phyloP scores from a whole-genome alignment of 2,888 invertebrate genomes.

The Sesia apiformis region DNA sequence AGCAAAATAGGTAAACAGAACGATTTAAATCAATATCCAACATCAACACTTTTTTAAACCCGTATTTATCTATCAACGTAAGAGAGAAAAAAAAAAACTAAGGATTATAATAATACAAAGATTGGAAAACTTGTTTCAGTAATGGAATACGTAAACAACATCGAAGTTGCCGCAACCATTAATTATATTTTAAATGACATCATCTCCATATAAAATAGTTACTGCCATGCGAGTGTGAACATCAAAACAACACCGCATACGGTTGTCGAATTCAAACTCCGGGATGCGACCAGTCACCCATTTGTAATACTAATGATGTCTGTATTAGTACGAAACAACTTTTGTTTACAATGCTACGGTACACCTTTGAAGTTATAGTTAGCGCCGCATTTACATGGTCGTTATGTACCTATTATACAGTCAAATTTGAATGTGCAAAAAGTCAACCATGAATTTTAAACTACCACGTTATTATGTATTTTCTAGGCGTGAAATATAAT shows the following conservation, averaged over 20 bases:
- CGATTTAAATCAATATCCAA: constrained; percentile 3
- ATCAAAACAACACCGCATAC: constrained; percentile 9
- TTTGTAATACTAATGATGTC: not conserved
- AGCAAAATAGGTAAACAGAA: not conserved
- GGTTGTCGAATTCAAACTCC: constrained; percentile 1
- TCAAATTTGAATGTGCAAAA: no score
- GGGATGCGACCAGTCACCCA: not conserved
- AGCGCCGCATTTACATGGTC: no score
- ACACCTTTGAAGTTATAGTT: not conserved
- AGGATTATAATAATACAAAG: constrained; percentile 20
- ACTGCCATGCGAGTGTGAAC: constrained; percentile 2
- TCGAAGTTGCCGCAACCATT: constrained; percentile 14
- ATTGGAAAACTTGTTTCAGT: constrained; percentile 30
- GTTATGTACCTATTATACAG: no score
- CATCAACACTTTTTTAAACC: constrained; percentile 1
- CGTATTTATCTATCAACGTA: not conserved
- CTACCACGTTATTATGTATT: no score
- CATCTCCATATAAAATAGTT: constrained; percentile 17
- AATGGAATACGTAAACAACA: constrained; percentile 24
- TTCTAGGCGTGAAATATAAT: no score
- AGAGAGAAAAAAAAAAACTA: not conserved
- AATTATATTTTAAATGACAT: constrained; percentile 31
- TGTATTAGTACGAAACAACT: not conserved
- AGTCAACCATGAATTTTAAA: no score
- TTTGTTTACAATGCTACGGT: not conserved